phyloP scores from a whole-genome alignment of 2,797 vertebrate genomes.

The Sitta carolinensis region DNA sequence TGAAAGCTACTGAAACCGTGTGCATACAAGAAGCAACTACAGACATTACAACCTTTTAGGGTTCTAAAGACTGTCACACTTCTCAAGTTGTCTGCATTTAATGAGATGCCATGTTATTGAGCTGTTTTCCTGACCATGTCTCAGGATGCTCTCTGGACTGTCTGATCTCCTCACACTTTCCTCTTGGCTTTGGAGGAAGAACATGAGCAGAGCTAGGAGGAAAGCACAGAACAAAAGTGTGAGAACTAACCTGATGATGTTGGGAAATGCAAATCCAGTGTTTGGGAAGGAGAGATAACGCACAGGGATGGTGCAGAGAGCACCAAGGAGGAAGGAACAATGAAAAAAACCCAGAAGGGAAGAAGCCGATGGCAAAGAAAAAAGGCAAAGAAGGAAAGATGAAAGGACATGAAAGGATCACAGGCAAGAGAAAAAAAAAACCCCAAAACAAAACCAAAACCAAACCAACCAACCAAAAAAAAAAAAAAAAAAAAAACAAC shows the following conservation, averaged over 20 bases:
- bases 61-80: neutral
- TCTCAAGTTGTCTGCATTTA: neutral
- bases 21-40: neutral
- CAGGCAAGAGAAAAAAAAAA: neutral
- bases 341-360: neutral
- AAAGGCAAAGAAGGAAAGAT: conserved; percentile 10
- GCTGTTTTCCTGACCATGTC: conserved; percentile 7
- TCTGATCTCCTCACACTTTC: neutral
- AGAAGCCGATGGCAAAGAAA: conserved; percentile 13
- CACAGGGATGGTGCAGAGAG: neutral
- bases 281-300: neutral
- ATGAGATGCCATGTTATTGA: conserved; percentile 5
- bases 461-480: no score
- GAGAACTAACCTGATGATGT: neutral
- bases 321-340: conserved; percentile 31
- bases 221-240: neutral
- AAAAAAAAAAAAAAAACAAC: no score
- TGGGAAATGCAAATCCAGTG: neutral
- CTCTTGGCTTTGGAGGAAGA: neutral
- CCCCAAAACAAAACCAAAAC: no score
- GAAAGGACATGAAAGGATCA: neutral
- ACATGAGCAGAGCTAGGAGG: neutral
- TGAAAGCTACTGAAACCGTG: neutral
- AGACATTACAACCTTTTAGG: neutral
- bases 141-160: neutral